A percentile compares a stretch with the other conserved stretches of the same genome.
These are phyloP conservation scores for Dusona sp. DNA, from an alignment of 2,888 invertebrate species.

Conservation along the genomic window DNA sequence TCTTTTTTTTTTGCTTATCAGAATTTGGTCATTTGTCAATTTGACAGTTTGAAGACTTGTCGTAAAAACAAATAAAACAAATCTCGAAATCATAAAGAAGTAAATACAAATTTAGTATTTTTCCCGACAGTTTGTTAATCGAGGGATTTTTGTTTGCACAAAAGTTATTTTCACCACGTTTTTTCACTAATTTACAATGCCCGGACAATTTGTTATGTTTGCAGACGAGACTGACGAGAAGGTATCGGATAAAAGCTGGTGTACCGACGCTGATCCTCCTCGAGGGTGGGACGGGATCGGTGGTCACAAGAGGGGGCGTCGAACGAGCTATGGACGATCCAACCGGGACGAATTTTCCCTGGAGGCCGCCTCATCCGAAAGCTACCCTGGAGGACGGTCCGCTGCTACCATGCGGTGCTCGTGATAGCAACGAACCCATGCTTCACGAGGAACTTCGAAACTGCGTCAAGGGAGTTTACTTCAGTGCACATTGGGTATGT, in stretches of 20 bases:
- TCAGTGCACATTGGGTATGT: constrained; percentile 95
- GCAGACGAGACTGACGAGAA: constrained; percentile 91
- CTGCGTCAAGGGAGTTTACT: constrained; percentile 92
- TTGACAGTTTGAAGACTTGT: background rate
- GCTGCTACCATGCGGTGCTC: constrained; percentile 80
- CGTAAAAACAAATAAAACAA: no score
- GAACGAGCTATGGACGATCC: constrained; percentile 90
- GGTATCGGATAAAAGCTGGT: constrained; percentile 91
- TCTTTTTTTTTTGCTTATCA: background rate
- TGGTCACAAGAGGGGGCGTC: constrained; percentile 88
- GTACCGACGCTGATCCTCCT: constrained; percentile 91
- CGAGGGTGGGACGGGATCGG: constrained; percentile 88
- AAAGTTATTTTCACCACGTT: background rate
- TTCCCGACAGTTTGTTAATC: no score
- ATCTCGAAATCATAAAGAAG: background rate
- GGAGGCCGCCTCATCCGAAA: constrained; percentile 89
- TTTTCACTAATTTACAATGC: background rate
- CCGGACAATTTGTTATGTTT: constrained; percentile 72
- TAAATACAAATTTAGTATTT: background rate
- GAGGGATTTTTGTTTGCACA: background rate
- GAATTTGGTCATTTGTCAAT: no score
- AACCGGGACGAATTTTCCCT: constrained; percentile 89
- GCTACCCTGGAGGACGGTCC: constrained; percentile 83
- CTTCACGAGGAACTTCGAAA: constrained; percentile 87
- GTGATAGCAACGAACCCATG: constrained; percentile 84